A percentile compares a stretch with the other conserved stretches of the same genome.
Conservation (phyloP, 2,113 vertebrate species). For the Choloepus hoffmanni region DNA sequence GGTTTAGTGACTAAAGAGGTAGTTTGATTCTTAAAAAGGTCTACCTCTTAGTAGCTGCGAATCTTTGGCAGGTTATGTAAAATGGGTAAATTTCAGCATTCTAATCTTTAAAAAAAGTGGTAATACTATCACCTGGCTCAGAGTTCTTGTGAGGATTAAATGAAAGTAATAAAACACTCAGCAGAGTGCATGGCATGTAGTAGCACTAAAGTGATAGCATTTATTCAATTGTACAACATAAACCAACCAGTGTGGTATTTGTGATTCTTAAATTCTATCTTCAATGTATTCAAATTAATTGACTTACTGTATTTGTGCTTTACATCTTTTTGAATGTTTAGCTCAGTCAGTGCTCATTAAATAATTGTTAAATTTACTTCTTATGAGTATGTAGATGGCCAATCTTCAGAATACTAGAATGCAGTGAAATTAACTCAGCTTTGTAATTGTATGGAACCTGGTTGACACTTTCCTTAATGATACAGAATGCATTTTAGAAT, state of each 20-base stretch:
- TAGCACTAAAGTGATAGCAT: neutral
- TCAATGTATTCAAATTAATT: conserved; percentile 60
- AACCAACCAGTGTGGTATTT: neutral
- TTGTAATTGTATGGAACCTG: conserved; percentile 14
- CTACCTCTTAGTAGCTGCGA: neutral
- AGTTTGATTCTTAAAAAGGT: conserved; percentile 49
- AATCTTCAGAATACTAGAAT: conserved; percentile 33
- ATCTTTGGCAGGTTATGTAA: conserved; percentile 28
- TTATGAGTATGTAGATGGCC: neutral
- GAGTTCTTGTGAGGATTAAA: conserved; percentile 34
- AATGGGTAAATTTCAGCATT: neutral
- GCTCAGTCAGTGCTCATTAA: neutral
- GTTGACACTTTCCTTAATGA: neutral
- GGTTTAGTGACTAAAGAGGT: conserved; percentile 8
- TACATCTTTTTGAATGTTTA: neutral
- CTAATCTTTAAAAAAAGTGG: neutral
- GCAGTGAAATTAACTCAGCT: neutral
- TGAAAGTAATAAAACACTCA: conserved; percentile 36
- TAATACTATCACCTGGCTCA: neutral
- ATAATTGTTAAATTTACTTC: conserved; percentile 45
- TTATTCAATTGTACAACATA: conserved; percentile 12
- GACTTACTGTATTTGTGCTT: neutral
- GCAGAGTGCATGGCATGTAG: neutral
- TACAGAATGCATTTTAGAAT: conserved; percentile 25
- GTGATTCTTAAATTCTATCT: conserved; percentile 55